Conservation (phyloP, 37 sponge, comb jelly and placozoan genomes). For the Tethya wilhelma region DNA sequence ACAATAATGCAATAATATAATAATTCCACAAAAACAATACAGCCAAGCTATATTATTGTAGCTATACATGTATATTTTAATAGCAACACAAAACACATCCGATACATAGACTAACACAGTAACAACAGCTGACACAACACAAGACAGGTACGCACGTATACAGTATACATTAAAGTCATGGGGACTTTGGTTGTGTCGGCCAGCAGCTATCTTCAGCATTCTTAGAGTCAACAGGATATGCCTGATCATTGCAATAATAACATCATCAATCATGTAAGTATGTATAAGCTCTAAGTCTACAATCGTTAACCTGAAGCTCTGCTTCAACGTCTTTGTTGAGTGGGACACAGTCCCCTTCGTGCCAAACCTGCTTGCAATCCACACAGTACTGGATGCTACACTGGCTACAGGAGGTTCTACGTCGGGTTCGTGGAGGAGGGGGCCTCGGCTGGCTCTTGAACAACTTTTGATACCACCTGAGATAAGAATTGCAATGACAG, state of each 20-base stretch:
- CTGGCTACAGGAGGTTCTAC: constrained; percentile 7
- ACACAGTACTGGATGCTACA: constrained; percentile 33
- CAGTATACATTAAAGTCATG: background rate
- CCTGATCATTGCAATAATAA: constrained; percentile 6
- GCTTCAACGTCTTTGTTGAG: background rate
- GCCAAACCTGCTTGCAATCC: constrained; percentile 58
- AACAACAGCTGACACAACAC: too few species aligned
- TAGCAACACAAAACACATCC: too few species aligned
- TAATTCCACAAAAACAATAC: too few species aligned
- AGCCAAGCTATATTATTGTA: too few species aligned
- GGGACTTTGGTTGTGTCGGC: constrained; percentile 4
- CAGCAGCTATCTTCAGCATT: constrained; percentile 33
- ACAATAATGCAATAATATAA: too few species aligned
- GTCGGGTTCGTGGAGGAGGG: constrained; percentile 1
- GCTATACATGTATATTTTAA: too few species aligned
- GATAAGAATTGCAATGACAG: background rate
- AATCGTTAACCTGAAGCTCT: constrained; percentile 2
- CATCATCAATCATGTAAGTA: background rate
- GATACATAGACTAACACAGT: too few species aligned
- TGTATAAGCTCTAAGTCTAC: background rate
- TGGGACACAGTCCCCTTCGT: constrained; percentile 42
- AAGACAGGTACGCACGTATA: background rate
- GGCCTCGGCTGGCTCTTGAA: background rate
- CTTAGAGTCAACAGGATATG: constrained; percentile 21
- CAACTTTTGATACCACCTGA: constrained; percentile 25